Evolutionary conservation across 2,113 vertebrate species (phyloP).

Genomic region (Ploceus nigricollis): DNA sequence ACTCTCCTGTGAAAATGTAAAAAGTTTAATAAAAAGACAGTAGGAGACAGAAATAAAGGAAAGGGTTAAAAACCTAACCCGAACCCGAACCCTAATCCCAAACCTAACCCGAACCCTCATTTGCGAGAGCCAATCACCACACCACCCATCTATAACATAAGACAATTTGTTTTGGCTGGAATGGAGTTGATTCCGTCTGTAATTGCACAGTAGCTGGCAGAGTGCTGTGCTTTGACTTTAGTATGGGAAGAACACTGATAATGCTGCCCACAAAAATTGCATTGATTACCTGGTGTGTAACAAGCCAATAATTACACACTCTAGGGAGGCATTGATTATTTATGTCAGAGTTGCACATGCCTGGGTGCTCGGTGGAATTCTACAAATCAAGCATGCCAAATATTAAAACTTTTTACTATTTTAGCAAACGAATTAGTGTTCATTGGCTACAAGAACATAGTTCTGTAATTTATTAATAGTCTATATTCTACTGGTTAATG

Average conservation of each 20-base stretch:
- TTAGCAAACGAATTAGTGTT: neutral
- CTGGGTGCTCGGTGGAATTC: neutral
- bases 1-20: too few relatives aligned
- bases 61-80: too few relatives aligned
- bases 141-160: too few relatives aligned
- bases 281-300: neutral
- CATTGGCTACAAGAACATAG: neutral
- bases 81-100: too few relatives aligned
- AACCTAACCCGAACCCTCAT: too few relatives aligned
- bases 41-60: too few relatives aligned
- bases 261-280: neutral
- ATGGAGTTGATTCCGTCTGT: neutral
- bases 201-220: neutral
- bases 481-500: neutral
- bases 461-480: neutral
- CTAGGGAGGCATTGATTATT: neutral
- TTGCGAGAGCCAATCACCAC: too few relatives aligned
- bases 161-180: neutral
- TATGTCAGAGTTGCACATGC: neutral
- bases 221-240: neutral
- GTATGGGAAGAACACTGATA: neutral
- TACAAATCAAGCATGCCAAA: neutral
- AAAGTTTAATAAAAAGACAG: too few relatives aligned
- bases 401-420: neutral
- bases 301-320: neutral